Base-by-base conservation (phyloP, 2,113 vertebrate genomes). In the Chamaea fasciata region DNA sequence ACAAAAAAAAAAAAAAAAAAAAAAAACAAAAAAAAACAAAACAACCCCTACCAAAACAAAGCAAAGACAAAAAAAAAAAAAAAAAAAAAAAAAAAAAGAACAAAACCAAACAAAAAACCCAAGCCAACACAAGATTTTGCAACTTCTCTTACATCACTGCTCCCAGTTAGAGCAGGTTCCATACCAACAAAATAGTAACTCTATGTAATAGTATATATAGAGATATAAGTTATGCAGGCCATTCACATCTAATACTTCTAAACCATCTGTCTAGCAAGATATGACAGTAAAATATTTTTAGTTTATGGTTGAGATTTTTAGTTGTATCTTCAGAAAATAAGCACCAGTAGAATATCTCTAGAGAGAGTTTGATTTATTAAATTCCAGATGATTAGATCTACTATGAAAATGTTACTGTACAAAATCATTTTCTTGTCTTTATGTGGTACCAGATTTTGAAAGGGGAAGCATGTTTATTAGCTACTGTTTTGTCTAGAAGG, bases 171-270 rank as follows among this genome's bases (percentile, higher is more conserved):
- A 46, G 22, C 37, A 57, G 28, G 4, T 77, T 76, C 28, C 17
- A 26, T 83, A 81, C 20, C 23, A 64, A 44, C 9, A 59, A 67
- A 82, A 30, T 35, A 55, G 53, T 50, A 63, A 60, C 27, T 74
- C 9, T 46, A 0, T 49, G 1, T 75, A 60, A 15, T 22, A 55
- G 12, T n/a, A n/a, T n/a, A n/a, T n/a, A n/a, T n/a, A 33, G 65
- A 82, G 26, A 17, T 49, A 0, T 2, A 55, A 55, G 15, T 63
- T 90, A 30, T 10, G 21, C 17, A 46, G 18, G 15, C 60, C 23
- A 30, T 37, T 52, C 77, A 35, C 28, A 30, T 57, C 71, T 87
- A 78, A 37, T 26, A 26, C 13, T 56, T 95, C 57, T 85, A 33
- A 93, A 39, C 67, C 22, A 46, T 68, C 70, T 90, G 46, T 83